Conservation (phyloP, 2,113 vertebrate genomes). For the Hypocryptadius cinnamomeus region DNA sequence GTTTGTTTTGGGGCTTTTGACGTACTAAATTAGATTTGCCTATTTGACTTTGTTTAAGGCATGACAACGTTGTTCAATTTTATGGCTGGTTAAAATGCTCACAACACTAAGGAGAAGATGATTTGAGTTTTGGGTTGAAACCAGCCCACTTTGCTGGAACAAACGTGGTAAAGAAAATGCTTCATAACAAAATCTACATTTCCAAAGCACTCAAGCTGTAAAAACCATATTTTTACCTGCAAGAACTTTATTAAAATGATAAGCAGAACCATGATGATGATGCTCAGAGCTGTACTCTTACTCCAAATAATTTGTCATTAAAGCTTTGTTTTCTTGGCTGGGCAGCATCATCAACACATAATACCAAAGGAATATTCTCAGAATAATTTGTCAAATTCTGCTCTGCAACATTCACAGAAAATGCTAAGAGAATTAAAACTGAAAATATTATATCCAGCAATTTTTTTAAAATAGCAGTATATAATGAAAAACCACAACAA, state of each 20-base stretch:
- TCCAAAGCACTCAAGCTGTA: not conserved
- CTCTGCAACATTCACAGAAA: not conserved
- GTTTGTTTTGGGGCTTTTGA: not conserved
- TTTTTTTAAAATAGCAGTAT: not conserved
- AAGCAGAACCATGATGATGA: not conserved
- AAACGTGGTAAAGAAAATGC: not conserved
- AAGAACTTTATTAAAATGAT: not conserved
- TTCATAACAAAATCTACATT: not conserved
- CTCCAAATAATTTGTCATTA: not conserved
- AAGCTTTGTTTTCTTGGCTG: not conserved
- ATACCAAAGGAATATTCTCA: not conserved
- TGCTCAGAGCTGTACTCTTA: not conserved
- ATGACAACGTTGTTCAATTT: not conserved
- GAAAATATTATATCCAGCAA: not conserved
- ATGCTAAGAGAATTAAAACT: not conserved
- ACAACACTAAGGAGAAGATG: not conserved
- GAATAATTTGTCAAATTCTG: not conserved
- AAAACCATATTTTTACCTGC: not conserved
- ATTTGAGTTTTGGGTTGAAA: not conserved
- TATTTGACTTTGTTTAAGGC: not conserved
- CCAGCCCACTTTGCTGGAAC: not conserved
- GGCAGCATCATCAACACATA: not conserved
- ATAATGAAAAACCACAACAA: not conserved
- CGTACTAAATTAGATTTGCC: not conserved
- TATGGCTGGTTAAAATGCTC: not conserved